Evolutionary conservation across 2,113 vertebrate species (phyloP), one percentile per base, ranked within the genome.

Genomic region (Pholis gunnellus): DNA sequence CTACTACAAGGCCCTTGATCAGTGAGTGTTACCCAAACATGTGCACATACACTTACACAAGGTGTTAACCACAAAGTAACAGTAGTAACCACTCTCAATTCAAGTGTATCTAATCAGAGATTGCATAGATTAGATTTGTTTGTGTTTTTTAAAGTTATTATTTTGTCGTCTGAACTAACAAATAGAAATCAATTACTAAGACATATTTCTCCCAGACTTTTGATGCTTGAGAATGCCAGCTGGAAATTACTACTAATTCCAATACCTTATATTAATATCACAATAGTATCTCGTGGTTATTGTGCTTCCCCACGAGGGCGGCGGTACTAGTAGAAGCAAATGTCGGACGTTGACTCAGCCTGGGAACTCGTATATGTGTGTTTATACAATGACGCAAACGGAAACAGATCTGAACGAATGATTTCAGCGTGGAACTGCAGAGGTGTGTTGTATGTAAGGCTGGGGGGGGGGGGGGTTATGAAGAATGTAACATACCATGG

Each of bases 1-100:
- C 82, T 99, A 99, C 89, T 99, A 99, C 92, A 99, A 99, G 88
- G 97, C 98, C 40, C 95, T 99, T 1, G 98, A 99, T 93, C 97
- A 98, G 98, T 99, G 89, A 96, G 98, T 97, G 61, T 40, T 6
- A 0, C 36, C 13, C 22, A 4, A 7, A 69, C 40, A 52, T 36
- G n/a, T 3, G 50, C 15, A 46, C 59, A 57, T 38, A 61, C 31
- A 56, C 22, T 11, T 42, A 44, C 9, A 9, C 13, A 3, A 20
- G 34, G 46, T 44, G 17, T 25, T 54, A 56, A n/a, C 27, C 25
- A 17, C 20, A 63, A 63, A 17, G 14, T 27, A 17, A 46, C n/a
- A n/a, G n/a, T n/a, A n/a, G n/a, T n/a, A n/a, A n/a, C n/a, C n/a
- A n/a, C 40, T 40, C 18, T 70, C 31, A 13, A 14, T 67, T 15